These are phyloP conservation scores for Penaeus monodon DNA, from an alignment of 2,888 invertebrate genomes.

Conservation along the genomic window DNA sequence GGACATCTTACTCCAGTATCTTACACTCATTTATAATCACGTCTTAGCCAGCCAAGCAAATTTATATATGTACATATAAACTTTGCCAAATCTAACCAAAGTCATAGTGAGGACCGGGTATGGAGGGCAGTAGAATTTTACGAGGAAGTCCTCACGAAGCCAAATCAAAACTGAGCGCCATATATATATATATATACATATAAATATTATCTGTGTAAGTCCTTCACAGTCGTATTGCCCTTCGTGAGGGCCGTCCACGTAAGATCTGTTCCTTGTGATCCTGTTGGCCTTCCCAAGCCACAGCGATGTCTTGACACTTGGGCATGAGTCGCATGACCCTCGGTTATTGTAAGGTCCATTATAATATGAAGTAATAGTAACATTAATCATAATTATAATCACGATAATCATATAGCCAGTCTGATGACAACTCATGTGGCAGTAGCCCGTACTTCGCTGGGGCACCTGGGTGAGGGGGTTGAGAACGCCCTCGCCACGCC, in stretches of 20 bases:
- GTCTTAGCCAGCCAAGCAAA: neutral
- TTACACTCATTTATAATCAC: slow-evolving; percentile 18
- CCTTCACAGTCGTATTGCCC: slow-evolving; percentile 50
- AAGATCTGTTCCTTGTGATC: slow-evolving; percentile 63
- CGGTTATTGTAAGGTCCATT: slow-evolving; percentile 64
- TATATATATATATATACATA: slow-evolving; percentile 54
- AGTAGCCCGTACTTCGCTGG: slow-evolving; percentile 34
- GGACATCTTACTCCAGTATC: slow-evolving; percentile 13
- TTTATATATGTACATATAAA: slow-evolving; percentile 24
- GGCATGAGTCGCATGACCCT: slow-evolving; percentile 53
- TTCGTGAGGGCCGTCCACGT: slow-evolving; percentile 59
- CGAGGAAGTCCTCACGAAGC: slow-evolving; percentile 60
- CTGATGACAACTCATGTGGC: slow-evolving; percentile 61
- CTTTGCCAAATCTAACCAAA: slow-evolving; percentile 29
- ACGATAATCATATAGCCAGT: slow-evolving; percentile 65
- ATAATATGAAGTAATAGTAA: slow-evolving; percentile 63
- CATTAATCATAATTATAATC: slow-evolving; percentile 63
- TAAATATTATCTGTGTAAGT: neutral
- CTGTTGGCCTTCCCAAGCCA: slow-evolving; percentile 54
- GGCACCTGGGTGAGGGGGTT: slow-evolving; percentile 26
- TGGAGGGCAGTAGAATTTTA: slow-evolving; percentile 60
- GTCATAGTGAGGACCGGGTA: slow-evolving; percentile 45
- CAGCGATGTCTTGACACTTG: slow-evolving; percentile 58
- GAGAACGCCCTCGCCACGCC: slow-evolving; percentile 25
- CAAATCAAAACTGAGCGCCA: slow-evolving; percentile 61